Percentiles rank a stretch among this genome's conserved stretches.
Conservation (phyloP, 2,797 vertebrate species). For the Pseudopleuronectes americanus region DNA sequence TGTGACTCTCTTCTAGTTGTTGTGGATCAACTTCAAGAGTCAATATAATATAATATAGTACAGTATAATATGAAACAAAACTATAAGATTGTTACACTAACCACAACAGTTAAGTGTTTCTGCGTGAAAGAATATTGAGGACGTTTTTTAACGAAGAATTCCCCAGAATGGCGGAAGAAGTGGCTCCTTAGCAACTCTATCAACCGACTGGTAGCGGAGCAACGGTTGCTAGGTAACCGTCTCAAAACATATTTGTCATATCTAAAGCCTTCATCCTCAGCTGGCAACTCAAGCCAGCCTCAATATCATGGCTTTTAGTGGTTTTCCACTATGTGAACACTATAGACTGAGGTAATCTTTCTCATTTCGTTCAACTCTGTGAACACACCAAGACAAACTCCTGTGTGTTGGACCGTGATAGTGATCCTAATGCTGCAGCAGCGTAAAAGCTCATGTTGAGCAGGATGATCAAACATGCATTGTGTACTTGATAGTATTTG, state of each 20-base stretch:
- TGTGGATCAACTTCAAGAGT: not conserved
- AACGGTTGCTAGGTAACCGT: conserved; percentile 11
- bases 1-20: not conserved
- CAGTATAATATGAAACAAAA: too few species aligned
- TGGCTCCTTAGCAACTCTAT: conserved; percentile 4
- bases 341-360: not conserved
- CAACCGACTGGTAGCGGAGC: not conserved
- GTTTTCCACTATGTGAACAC: not conserved
- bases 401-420: not conserved
- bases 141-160: not conserved
- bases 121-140: not conserved
- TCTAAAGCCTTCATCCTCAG: conserved; percentile 13
- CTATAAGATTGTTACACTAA: not conserved
- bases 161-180: not conserved
- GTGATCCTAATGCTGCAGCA: not conserved
- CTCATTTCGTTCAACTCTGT: not conserved
- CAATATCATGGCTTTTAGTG: not conserved
- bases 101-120: not conserved
- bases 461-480: too few species aligned
- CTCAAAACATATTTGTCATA: conserved; percentile 15
- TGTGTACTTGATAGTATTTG: too few species aligned
- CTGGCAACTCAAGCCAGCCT: conserved; percentile 1
- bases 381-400: not conserved
- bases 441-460: not conserved
- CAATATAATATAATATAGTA: too few species aligned